Evolutionary conservation across 2,113 vertebrate genomes (phyloP), one percentile per base, ranked within the genome.

Genomic region (Chaenogobius annularis): DNA sequence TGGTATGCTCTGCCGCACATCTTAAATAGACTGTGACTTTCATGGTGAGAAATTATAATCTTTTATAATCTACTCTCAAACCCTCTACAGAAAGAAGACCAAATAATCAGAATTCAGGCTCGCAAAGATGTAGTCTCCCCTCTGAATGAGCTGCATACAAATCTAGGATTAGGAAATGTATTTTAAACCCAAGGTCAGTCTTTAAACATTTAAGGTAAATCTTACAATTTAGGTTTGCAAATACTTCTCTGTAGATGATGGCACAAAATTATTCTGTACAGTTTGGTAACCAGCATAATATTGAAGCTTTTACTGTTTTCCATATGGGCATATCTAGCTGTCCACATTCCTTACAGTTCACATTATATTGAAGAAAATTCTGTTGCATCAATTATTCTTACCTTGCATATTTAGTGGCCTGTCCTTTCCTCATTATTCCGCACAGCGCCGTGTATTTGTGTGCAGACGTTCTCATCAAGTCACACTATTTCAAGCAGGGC

Each of bases 401-500:
- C 56, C 22, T 43, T 13, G 26, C 59, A 62, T 13, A 37, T 15
- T 31, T 62, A 62, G 37, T 62, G 17, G 48, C 17, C 48, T 19
- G 48, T 35, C 26, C 10, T 56, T 55, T 22, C 20, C 12, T 20
- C 20, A 56, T 22, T 56, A 56, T 23, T 56, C 54, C 69, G 64
- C 37, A 13, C 37, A 13, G 1, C 37, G 10, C 67, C 59, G 52
- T 47, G 10, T 78, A 47, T 79, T 82, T 68, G 52, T 66, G 31
- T 73, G 20, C 64, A 68, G 7, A 26, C 22, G 20, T 56, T 23
- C 54, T 59, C 66, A 68, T 56, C 31, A 44, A 75, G 43, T 68
- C 26, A 31, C 23, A 8, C 65, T 72, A 23, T 50, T 68, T 43
- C 70, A 66, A 52, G 52, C 66, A 64, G 68, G 44, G 68, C 76